Conservation (phyloP, 2,797 vertebrate species). For the Fringilla coelebs region DNA sequence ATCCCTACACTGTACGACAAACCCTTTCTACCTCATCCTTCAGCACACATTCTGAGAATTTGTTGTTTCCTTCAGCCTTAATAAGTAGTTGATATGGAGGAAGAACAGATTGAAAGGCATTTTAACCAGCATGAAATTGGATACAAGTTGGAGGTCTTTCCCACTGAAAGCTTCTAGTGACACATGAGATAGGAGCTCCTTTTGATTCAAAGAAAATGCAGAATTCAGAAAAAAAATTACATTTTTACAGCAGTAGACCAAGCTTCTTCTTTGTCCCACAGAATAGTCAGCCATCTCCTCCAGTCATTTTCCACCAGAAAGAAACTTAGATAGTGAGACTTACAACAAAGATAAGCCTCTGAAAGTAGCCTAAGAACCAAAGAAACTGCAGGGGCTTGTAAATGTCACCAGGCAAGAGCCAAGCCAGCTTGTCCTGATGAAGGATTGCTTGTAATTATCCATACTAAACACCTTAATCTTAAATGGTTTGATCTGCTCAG, state of each 20-base stretch:
- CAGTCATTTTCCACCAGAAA: not conserved
- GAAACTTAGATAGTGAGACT: not conserved
- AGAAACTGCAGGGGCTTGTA: not conserved
- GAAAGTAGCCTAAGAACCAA: not conserved
- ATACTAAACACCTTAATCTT: conserved; percentile 22
- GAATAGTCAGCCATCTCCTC: not conserved
- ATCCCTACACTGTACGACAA: not conserved
- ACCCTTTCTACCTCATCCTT: not conserved
- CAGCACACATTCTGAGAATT: not conserved
- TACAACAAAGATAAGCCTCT: not conserved
- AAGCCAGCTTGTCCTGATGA: not conserved
- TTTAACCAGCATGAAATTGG: not conserved
- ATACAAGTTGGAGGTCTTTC: not conserved
- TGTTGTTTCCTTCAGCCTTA: not conserved
- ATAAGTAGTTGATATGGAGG: not conserved
- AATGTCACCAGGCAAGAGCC: not conserved
- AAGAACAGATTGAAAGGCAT: not conserved
- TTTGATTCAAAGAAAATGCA: not conserved
- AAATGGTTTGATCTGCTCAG: conserved; percentile 33
- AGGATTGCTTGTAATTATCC: conserved; percentile 22
- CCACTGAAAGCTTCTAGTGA: not conserved
- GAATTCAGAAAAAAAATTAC: not conserved
- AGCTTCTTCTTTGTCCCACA: not conserved
- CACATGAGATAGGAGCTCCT: not conserved
- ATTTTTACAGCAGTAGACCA: not conserved